Base-by-base conservation (phyloP, 2,113 vertebrate species). In the Tricholaema leucomelas region DNA sequence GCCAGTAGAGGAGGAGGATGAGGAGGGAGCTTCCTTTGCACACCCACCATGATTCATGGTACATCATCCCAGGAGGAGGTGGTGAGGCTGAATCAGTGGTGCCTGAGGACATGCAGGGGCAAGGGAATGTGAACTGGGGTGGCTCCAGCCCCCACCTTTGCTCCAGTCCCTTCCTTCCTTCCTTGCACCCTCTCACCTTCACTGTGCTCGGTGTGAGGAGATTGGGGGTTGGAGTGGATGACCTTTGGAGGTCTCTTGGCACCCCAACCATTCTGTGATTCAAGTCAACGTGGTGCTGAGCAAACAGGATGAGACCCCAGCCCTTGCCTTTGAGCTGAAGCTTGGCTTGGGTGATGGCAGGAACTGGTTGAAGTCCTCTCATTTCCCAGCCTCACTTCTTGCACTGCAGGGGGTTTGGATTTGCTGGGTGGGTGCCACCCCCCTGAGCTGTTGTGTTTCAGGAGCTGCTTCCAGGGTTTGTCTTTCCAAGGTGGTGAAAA, bases 261-360 rank as follows among this genome's bases (percentile, higher is more conserved):
- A 44, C 42, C 42, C 42, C 16, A 7, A 44, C 42, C 42, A 15
- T 44, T 18, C 42, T 44, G 42, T 44, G 42, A 24, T 52, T 31
- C 44, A 23, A 54, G n/a, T 65, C n/a, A 1, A 0, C 0, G 18
- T 16, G 50, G 3, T 66, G 36, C 81, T 0, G 3, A 44, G 48
- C 5, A 1, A 17, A 25, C 1, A 2, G 59, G 31, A 11, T 23
- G 5, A 30, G 36, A 10, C 30, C 50, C 27, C 33, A 11, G 69
- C 35, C 21, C 65, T 42, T 58, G 21, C 6, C 2, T 7, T 15
- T 14, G 67, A 59, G 69, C 77, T 6, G 36, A 18, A 70, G 35
- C 56, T 74, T 2, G 0, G 40, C 60, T n/a, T 28, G 1, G 20
- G 2, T 33, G 71, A 6, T 21, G 3, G 25, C 24, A 19, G 42